Evolutionary conservation across 2,888 invertebrate genomes (phyloP).

Genomic region (Osedax frankpressi): DNA sequence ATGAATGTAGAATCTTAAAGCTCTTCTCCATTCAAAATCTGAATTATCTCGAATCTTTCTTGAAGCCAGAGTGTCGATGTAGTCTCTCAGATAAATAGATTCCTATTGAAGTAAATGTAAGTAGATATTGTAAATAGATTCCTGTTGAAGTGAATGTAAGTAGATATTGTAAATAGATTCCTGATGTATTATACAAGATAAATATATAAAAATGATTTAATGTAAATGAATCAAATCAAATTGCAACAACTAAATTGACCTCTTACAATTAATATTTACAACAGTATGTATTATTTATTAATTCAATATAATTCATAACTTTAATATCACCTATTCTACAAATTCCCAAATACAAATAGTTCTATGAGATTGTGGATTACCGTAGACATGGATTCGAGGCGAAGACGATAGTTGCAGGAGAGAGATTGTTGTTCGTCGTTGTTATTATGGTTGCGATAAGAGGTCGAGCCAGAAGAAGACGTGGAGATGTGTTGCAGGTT

Average conservation of each 20-base stretch:
- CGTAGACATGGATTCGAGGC: conserved; percentile 42
- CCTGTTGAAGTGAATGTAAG: not conserved
- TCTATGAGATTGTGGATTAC: too few relatives aligned
- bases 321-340: too few relatives aligned
- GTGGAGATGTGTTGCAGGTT: not conserved
- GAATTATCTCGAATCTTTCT: conserved; percentile 40
- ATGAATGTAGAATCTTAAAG: conserved; percentile 38
- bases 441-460: conserved; percentile 36
- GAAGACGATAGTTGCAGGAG: conserved; percentile 34
- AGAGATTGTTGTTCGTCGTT: conserved; percentile 37
- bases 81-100: conserved; percentile 40
- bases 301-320: too few relatives aligned
- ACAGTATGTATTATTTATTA: too few relatives aligned
- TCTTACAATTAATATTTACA: too few relatives aligned
- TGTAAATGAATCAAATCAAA: too few relatives aligned
- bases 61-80: conserved; percentile 37
- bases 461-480: too few relatives aligned
- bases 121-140: not conserved
- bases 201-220: too few relatives aligned
- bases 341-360: too few relatives aligned
- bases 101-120: too few relatives aligned
- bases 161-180: not conserved
- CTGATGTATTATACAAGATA: too few relatives aligned
- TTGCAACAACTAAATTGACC: too few relatives aligned
- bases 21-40: conserved; percentile 46